phyloP scores from a whole-genome alignment of 1,140 invertebrate species.

The Drosophila miranda region DNA sequence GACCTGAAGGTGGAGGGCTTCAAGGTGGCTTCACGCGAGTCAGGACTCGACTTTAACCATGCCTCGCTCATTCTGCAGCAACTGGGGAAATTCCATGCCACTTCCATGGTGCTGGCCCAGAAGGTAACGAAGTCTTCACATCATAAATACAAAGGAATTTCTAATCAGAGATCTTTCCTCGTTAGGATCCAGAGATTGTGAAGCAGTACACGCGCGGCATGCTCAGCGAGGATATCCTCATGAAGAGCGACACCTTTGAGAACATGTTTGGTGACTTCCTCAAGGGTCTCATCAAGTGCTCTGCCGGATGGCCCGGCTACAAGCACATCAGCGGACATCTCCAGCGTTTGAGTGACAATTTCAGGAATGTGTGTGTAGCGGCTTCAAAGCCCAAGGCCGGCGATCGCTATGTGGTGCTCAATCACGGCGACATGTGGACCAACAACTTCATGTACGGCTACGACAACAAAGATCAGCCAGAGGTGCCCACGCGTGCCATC shows the following conservation, averaged over 20 bases:
- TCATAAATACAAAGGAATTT: background rate
- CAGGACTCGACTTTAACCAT: slow-evolving; percentile 71
- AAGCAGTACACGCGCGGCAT: slow-evolving; percentile 62
- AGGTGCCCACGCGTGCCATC: slow-evolving; percentile 83
- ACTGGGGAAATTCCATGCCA: slow-evolving; percentile 73
- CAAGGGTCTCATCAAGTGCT: slow-evolving; percentile 59
- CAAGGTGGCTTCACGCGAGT: slow-evolving; percentile 60
- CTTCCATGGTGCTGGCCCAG: slow-evolving; percentile 74
- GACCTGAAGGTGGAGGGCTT: slow-evolving; percentile 70
- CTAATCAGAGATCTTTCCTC: background rate
- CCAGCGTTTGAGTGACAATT: slow-evolving; percentile 82
- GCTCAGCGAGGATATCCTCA: slow-evolving; percentile 60
- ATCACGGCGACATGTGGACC: slow-evolving; percentile 87
- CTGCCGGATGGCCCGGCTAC: slow-evolving; percentile 59
- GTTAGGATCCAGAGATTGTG: slow-evolving; percentile 63
- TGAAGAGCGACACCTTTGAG: slow-evolving; percentile 59
- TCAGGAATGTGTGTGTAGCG: slow-evolving; percentile 69
- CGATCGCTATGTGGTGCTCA: slow-evolving; percentile 83
- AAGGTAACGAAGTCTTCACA: slow-evolving; percentile 34
- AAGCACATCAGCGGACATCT: slow-evolving; percentile 64
- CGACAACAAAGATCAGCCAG: slow-evolving; percentile 72
- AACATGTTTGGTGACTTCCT: slow-evolving; percentile 65
- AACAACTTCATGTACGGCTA: slow-evolving; percentile 88
- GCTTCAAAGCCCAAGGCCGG: slow-evolving; percentile 63
- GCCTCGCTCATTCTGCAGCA: slow-evolving; percentile 63